Evolutionary conservation across 2,113 vertebrate species (phyloP).

Genomic region (Hyaena hyaena): DNA sequence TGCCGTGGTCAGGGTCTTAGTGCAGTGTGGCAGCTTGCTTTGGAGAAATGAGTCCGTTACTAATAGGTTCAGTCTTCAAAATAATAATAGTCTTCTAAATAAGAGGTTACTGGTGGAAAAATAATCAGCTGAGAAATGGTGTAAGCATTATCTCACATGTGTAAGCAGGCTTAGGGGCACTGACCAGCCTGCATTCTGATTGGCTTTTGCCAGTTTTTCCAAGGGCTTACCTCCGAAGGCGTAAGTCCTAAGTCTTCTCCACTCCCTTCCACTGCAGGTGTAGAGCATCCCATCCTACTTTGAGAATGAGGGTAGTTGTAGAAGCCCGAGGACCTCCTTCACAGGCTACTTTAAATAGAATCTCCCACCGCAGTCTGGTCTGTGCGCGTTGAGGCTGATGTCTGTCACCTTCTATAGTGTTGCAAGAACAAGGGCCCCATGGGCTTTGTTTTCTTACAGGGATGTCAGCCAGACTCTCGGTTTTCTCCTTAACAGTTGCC

Average conservation of each 20-base stretch:
- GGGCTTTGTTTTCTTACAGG: neutral
- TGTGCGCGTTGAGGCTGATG: neutral
- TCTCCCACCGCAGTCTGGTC: neutral
- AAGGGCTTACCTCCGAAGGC: neutral
- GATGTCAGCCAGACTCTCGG: neutral
- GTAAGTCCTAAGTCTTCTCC: neutral
- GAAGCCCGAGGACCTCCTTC: neutral
- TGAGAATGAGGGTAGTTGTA: neutral
- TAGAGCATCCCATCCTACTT: neutral
- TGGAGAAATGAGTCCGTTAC: neutral
- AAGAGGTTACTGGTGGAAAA: neutral
- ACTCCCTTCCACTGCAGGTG: neutral
- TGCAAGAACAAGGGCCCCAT: neutral
- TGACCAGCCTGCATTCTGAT: neutral
- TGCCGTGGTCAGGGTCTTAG: neutral
- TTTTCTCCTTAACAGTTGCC: constrained; percentile 26
- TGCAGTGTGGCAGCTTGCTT: neutral
- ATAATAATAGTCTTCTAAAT: neutral
- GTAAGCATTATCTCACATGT: neutral
- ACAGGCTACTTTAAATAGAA: neutral
- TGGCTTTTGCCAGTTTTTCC: neutral
- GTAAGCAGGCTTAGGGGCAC: neutral
- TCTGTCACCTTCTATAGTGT: neutral
- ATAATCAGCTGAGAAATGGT: neutral
- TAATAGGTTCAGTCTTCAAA: neutral